Conservation (phyloP, 1,140 invertebrate species). For the Paraescarpia echinospica region DNA sequence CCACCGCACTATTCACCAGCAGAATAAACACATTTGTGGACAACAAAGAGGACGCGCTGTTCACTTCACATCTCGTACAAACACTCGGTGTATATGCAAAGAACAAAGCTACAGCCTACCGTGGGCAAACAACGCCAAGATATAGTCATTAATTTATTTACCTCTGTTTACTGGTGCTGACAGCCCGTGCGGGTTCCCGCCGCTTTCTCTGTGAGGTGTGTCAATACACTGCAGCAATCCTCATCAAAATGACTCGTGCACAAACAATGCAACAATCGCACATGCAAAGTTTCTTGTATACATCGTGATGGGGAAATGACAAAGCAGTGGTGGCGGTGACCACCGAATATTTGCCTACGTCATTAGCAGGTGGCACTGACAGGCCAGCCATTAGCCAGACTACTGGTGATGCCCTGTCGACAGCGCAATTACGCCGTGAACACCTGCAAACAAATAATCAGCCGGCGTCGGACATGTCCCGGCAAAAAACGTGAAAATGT, state of each 20-base stretch:
- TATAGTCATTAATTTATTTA: neutral
- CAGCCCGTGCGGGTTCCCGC: neutral
- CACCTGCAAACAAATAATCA: slow-evolving; percentile 5
- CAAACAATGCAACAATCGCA: neutral
- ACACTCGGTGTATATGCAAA: neutral
- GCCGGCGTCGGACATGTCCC: neutral
- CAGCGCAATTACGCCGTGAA: neutral
- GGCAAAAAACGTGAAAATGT: neutral
- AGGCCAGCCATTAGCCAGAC: neutral
- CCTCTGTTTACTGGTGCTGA: neutral
- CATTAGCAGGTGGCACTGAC: neutral
- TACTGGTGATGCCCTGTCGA: neutral
- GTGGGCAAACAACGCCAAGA: neutral
- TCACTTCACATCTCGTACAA: neutral
- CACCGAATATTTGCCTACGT: neutral
- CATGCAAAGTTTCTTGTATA: neutral
- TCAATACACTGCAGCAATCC: neutral
- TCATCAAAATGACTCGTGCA: neutral
- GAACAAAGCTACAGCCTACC: neutral
- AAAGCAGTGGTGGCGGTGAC: neutral
- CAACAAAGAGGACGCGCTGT: neutral
- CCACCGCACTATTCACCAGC: neutral
- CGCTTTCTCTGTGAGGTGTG: neutral
- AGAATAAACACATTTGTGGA: neutral
- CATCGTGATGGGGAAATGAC: neutral